Evolutionary conservation across 2,888 invertebrate genomes (phyloP).

Genomic region (Ctena decussata): DNA sequence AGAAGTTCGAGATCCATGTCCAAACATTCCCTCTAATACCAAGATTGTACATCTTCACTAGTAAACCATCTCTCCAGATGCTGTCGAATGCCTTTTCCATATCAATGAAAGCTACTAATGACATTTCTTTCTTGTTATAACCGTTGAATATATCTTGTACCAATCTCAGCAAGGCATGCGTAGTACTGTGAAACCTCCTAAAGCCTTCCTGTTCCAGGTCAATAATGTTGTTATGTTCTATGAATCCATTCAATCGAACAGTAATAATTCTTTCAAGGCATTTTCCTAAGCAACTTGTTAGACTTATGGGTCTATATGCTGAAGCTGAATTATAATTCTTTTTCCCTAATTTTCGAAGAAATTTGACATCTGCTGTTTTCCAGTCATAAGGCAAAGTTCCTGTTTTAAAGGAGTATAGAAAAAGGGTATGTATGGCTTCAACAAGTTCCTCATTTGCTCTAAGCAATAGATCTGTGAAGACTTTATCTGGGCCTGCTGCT

Average conservation of each 20-base stretch:
- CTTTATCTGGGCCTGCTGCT: constrained; percentile 7
- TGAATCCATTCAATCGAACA: constrained; percentile 2
- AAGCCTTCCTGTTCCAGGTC: no score
- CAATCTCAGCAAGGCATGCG: constrained; percentile 20
- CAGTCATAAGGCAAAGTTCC: constrained; percentile 11
- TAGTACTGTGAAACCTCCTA: constrained; percentile 22
- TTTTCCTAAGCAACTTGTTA: constrained; percentile 31
- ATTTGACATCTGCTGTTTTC: constrained; percentile 29
- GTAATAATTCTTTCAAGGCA: constrained; percentile 25
- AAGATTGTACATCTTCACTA: no score
- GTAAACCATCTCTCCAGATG: no score
- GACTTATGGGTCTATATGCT: no score
- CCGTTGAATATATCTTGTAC: constrained; percentile 23
- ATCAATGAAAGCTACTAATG: no score
- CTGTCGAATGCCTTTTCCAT: no score
- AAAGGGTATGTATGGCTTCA: constrained; percentile 5
- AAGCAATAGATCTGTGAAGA: constrained; percentile 4
- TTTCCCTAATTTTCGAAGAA: constrained; percentile 30
- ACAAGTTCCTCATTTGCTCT: no score
- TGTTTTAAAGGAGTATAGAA: background rate
- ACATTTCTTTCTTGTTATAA: no score
- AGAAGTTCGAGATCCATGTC: no score
- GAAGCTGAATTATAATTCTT: no score
- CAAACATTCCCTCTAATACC: no score
- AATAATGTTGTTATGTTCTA: constrained; percentile 19